Evolutionary conservation across 2,797 vertebrate species (phyloP), one percentile per base, ranked within the genome.

Genomic region (Crocidura indochinensis): DNA sequence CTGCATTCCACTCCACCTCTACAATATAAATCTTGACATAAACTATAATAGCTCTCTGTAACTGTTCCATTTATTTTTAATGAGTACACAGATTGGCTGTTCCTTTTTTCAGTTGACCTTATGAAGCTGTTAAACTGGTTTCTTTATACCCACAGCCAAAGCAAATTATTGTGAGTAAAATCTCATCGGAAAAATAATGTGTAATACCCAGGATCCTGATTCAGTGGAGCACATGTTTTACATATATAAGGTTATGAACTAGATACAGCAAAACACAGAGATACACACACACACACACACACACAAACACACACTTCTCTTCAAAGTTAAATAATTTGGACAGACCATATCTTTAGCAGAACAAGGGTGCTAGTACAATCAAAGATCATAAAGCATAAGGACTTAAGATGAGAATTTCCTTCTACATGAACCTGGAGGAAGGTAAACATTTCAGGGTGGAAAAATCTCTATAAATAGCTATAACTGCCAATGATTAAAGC

Each of bases 51-150:
- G 44, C 20, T 71, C 51, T 53, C 31, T 4, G 47, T 64, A 73
- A 68, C 24, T 47, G 38, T 75, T 82, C 62, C 62, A 84, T 68
- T 91, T 72, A 67, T 74, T 89, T 88, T 85, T 92, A 85, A 83
- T 46, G n/a, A 67, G 51, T 47, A 31, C 26, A 31, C 27, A 60
- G 26, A 27, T 76, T 56, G 64, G 27, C n/a, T 26, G 10, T 22
- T 29, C 81, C 74, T 71, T 91, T 93, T 93, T 85, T 17, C 62
- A 89, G 29, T 29, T 92, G 94, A 91, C 84, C 60, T 92, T 93
- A 80, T 65, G 26, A 93, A 92, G 91, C 49, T 51, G 76, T 90
- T 88, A 73, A 91, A 95, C 88, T 94, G 91, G 87, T 93, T 96
- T 90, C 60, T 91, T 88, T 77, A 8, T 60, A 84, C 78, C 62